Evolutionary conservation across 2,113 vertebrate genomes (phyloP).

Genomic region (Microcebus jonahi): DNA sequence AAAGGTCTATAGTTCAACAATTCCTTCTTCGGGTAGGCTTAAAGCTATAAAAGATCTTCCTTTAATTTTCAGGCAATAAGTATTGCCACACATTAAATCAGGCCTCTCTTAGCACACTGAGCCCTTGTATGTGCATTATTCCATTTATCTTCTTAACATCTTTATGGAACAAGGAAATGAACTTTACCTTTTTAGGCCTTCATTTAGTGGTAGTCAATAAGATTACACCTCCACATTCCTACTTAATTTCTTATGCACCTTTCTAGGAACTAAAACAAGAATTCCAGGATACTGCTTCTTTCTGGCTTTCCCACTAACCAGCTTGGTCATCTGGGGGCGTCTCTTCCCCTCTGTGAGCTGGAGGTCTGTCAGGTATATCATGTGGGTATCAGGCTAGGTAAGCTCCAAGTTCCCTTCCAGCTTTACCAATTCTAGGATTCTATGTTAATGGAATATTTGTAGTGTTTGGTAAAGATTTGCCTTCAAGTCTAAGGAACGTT

Average conservation of each 20-base stretch:
- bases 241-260: background rate
- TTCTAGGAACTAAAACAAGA: slow-evolving; percentile 27
- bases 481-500: background rate
- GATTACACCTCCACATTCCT: background rate
- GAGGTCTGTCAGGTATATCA: background rate
- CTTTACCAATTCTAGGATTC: background rate
- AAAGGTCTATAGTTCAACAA: background rate
- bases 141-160: slow-evolving; percentile 19
- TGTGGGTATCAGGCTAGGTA: background rate
- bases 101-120: background rate
- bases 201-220: background rate
- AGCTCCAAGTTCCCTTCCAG: background rate
- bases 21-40: background rate
- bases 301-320: background rate
- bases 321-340: background rate
- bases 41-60: background rate
- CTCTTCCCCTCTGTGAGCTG: background rate
- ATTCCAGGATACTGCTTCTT: background rate
- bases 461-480: background rate
- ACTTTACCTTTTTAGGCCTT: background rate
- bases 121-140: background rate
- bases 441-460: background rate
- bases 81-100: background rate
- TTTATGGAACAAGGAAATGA: slow-evolving; percentile 18
- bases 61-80: slow-evolving; percentile 1